Percentiles rank a stretch among this genome's conserved stretches.
phyloP scores from a whole-genome alignment of 2,888 invertebrate genomes.

The Anoncus sp. region DNA sequence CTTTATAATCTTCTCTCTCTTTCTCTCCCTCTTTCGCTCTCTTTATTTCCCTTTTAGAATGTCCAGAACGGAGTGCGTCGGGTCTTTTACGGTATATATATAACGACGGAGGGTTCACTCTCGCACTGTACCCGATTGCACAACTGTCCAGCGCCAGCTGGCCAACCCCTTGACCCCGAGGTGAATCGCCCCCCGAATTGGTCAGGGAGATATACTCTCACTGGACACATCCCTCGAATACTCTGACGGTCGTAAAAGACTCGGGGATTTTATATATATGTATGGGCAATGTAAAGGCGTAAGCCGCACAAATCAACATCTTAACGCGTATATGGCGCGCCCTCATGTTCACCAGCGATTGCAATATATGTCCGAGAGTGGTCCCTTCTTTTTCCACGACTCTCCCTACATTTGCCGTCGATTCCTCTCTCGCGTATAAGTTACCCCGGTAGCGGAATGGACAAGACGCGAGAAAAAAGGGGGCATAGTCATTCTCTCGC shows the following conservation, averaged over 20 bases:
- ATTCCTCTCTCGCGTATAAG: neutral
- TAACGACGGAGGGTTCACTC: slow-evolving; percentile 42
- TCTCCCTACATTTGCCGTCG: neutral
- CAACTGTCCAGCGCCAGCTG: slow-evolving; percentile 82
- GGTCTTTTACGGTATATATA: slow-evolving; percentile 21
- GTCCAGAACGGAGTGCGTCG: slow-evolving; percentile 34
- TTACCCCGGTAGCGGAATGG: neutral
- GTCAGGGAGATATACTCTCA: slow-evolving; percentile 13
- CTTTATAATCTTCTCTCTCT: slow-evolving; percentile 24
- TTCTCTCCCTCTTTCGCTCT: slow-evolving; percentile 11
- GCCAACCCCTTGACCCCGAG: slow-evolving; percentile 82
- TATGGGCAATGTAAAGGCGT: slow-evolving; percentile 3
- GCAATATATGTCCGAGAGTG: slow-evolving; percentile 5
- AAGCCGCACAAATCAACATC: neutral
- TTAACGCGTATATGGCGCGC: neutral
- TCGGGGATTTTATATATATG: neutral
- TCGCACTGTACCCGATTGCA: slow-evolving; percentile 73
- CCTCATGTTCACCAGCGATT: slow-evolving; percentile 1
- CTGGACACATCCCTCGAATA: slow-evolving; percentile 20
- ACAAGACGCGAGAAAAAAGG: slow-evolving; percentile 16
- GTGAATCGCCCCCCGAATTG: slow-evolving; percentile 25
- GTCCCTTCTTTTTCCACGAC: slow-evolving; percentile 15
- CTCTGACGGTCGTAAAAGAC: slow-evolving; percentile 11
- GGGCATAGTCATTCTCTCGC: neutral
- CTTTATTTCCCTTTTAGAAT: slow-evolving; percentile 33